A percentile compares a stretch with the other conserved stretches of the same genome.
Evolutionary conservation across 2,113 vertebrate species (phyloP).

Genomic region (Rallus limicola): DNA sequence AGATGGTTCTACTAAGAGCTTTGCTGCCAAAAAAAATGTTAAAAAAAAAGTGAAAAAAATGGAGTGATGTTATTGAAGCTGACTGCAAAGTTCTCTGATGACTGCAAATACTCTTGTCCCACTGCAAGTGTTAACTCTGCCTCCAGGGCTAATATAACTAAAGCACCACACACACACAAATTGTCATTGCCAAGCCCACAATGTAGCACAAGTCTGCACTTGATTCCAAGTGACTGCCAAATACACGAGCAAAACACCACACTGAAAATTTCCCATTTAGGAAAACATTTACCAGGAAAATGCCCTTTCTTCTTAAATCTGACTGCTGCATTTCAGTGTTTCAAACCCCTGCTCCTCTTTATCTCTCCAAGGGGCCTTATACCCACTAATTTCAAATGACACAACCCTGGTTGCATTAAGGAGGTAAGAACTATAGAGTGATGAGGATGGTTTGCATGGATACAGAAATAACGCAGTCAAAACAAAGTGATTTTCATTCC

Average conservation of each 20-base stretch:
- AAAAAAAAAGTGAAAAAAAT: constrained; percentile 77
- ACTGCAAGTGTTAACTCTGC: constrained; percentile 82
- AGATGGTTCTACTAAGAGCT: constrained; percentile 96
- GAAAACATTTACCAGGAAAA: constrained; percentile 74
- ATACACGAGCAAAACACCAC: constrained; percentile 67
- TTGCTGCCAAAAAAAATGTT: constrained; percentile 88
- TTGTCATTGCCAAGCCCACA: constrained; percentile 74
- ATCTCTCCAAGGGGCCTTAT: constrained; percentile 26
- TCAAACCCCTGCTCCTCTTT: constrained; percentile 36
- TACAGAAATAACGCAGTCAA: constrained; percentile 71
- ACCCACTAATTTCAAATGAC: constrained; percentile 55
- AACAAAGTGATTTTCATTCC: constrained; percentile 68
- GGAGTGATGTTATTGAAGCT: constrained; percentile 92
- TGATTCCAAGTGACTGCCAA: constrained; percentile 77
- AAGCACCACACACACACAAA: constrained; percentile 74
- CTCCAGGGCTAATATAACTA: constrained; percentile 79
- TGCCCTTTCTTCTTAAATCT: constrained; percentile 67
- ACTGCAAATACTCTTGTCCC: constrained; percentile 82
- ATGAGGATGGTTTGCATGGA: constrained; percentile 58
- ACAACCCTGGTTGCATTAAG: constrained; percentile 39
- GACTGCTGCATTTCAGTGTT: constrained; percentile 60
- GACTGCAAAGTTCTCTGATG: constrained; percentile 85
- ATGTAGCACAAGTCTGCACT: constrained; percentile 67
- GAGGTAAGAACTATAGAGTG: constrained; percentile 34
- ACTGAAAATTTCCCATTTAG: constrained; percentile 70